Conservation (phyloP, 2,888 invertebrate species). For the Rhamnusium bicolor region DNA sequence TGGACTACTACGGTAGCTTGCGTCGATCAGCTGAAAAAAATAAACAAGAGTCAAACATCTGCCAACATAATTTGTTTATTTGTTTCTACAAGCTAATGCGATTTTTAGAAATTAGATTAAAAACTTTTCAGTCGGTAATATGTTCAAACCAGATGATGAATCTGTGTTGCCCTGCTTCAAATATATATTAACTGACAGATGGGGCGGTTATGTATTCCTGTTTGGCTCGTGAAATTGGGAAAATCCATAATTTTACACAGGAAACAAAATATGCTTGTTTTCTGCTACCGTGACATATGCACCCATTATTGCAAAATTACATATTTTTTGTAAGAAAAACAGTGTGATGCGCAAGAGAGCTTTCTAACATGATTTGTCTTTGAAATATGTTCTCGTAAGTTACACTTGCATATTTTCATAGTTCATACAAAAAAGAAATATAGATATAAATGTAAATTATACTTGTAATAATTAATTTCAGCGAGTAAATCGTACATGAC, state of each 20-base stretch:
- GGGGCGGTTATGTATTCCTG: neutral
- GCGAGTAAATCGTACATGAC: too few relatives aligned
- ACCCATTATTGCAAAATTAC: too few relatives aligned
- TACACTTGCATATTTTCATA: too few relatives aligned
- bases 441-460: too few relatives aligned
- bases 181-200: neutral
- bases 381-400: too few relatives aligned
- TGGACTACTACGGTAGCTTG: slow-evolving; percentile 89
- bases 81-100: slow-evolving; percentile 24
- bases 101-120: slow-evolving; percentile 9
- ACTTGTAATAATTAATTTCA: too few relatives aligned
- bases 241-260: neutral
- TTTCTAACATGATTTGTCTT: too few relatives aligned
- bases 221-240: neutral
- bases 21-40: slow-evolving; percentile 88
- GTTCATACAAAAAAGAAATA: too few relatives aligned
- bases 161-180: neutral
- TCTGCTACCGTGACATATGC: too few relatives aligned
- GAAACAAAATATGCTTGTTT: too few relatives aligned
- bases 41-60: slow-evolving; percentile 57
- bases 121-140: slow-evolving; percentile 5
- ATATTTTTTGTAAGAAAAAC: too few relatives aligned
- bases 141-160: slow-evolving; percentile 3
- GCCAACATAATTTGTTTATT: slow-evolving; percentile 8
- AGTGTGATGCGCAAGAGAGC: too few relatives aligned